A percentile compares a stretch with the other conserved stretches of the same genome.
Evolutionary conservation across 2,113 vertebrate genomes (phyloP).

Genomic region (Acrocephalus kingi): DNA sequence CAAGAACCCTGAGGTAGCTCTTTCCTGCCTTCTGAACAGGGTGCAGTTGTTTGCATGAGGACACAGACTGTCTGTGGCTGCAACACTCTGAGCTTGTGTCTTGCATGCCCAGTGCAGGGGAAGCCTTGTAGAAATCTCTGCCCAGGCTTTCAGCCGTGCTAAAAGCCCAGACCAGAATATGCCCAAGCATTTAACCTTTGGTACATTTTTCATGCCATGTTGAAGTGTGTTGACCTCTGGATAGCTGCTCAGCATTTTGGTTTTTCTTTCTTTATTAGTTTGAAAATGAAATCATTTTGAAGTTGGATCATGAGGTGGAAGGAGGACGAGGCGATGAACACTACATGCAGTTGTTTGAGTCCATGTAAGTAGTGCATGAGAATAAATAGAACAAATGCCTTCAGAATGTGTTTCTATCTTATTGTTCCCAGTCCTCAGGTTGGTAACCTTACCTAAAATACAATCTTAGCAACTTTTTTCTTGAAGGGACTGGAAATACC

Average conservation of each 20-base stretch:
- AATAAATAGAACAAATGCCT: background rate
- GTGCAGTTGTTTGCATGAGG: background rate
- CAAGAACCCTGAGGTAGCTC: background rate
- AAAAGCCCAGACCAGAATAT: background rate
- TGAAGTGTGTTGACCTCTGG: background rate
- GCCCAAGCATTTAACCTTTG: background rate
- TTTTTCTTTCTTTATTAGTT: slow-evolving; percentile 77
- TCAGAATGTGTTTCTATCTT: background rate
- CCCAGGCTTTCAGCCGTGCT: background rate
- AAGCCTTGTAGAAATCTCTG: background rate
- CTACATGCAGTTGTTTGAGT: slow-evolving; percentile 93
- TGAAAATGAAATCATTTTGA: slow-evolving; percentile 97
- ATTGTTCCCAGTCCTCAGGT: background rate
- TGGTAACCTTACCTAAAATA: background rate
- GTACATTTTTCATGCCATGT: background rate
- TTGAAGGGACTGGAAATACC: background rate
- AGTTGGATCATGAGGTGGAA: slow-evolving; percentile 97
- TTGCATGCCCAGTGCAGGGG: background rate
- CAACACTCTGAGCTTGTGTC: background rate
- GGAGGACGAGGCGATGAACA: slow-evolving; percentile 93
- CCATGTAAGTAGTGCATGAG: slow-evolving; percentile 80
- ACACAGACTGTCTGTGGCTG: background rate
- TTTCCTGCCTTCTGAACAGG: background rate
- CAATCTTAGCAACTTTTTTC: background rate
- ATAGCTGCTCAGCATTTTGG: background rate